These are phyloP conservation scores for Enteromius paludinosus DNA, from an alignment of 2,797 vertebrate genomes.

Conservation along the genomic window DNA sequence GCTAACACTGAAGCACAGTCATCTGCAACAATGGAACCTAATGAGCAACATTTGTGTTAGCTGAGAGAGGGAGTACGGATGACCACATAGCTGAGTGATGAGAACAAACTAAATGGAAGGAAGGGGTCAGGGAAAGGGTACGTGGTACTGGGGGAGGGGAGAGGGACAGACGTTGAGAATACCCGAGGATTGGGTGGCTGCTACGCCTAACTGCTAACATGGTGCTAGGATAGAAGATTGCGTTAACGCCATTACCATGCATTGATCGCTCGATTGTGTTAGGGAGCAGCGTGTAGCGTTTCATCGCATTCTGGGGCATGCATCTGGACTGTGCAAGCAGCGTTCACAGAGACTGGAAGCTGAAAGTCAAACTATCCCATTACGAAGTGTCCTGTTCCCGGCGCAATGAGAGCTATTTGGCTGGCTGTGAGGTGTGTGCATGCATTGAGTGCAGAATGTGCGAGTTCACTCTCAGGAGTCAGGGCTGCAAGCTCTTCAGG, in stretches of 20 bases:
- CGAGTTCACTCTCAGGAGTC: neutral
- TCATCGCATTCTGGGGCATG: slow-evolving; percentile 45
- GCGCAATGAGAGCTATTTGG: slow-evolving; percentile 41
- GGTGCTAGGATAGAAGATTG: slow-evolving; percentile 33
- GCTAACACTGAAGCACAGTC: slow-evolving; percentile 48
- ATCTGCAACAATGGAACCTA: slow-evolving; percentile 43
- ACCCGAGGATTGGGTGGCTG: slow-evolving; percentile 3
- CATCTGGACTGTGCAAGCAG: slow-evolving; percentile 45
- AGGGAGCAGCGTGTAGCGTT: slow-evolving; percentile 25
- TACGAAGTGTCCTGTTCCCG: slow-evolving; percentile 41
- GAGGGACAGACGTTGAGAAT: slow-evolving; percentile 8
- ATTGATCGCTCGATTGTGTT: slow-evolving; percentile 31
- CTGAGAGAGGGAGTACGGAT: slow-evolving; percentile 56
- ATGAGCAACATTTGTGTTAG: slow-evolving; percentile 47
- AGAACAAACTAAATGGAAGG: slow-evolving; percentile 21
- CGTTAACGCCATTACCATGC: slow-evolving; percentile 44
- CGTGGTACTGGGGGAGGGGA: slow-evolving; percentile 25
- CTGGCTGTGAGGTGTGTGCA: slow-evolving; percentile 28
- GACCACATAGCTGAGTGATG: slow-evolving; percentile 44
- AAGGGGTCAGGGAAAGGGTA: slow-evolving; percentile 39
- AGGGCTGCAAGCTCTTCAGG: slow-evolving; percentile 25
- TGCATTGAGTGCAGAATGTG: slow-evolving; percentile 22
- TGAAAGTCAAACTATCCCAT: slow-evolving; percentile 49
- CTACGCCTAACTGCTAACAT: slow-evolving; percentile 33
- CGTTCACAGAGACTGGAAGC: neutral